Base-by-base conservation (phyloP, 2,113 vertebrate genomes). In the Saimiri boliviensis region DNA sequence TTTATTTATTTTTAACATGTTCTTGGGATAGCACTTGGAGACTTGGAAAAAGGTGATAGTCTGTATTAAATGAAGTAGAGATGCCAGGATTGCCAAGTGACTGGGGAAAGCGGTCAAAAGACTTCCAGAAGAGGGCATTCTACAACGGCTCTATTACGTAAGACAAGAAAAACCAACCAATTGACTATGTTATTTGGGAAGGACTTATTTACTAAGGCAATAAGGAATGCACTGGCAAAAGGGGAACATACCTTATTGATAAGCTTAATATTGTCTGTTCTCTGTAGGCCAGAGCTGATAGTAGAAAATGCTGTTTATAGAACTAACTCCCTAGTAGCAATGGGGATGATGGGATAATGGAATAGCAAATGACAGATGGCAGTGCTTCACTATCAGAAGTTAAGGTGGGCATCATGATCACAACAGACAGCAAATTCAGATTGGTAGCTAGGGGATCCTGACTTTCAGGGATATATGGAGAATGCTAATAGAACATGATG, bases 231-330 rank as follows among this genome's bases (percentile, higher is more conserved):
- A 54, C 30, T 87, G 54, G 63, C 19, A 42, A 1, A 30, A 3
- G 23, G 2, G 30, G 58, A 35, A 20, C 9, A 4, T 32, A 56
- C 23, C 8, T 54, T 23, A 74, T 54, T 54, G 68, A 82, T 74
- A 76, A 92, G 47, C 63, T 92, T 92, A 88, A 83, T 95, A 88
- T 88, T 83, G 19, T 32, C 45, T 92, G 2, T 92, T 82, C 83
- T 66, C 86, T 82, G n/a, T 82, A 88, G 42, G 74, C 56, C 45
- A 66, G 37, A 83, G 37, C 10, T 81, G 89, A 76, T 37, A 73
- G n/a, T 42, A 86, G 40, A 58, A 83, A 58, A 70, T 76, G 45
- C 79, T 93, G 35, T 63, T 93, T 84, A 76, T 14, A 84, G 77
- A 88, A 40, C 56, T 68, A 82, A 56, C 10, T 95, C 52, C 35